A percentile compares a stretch with the other conserved stretches of the same genome.
These are phyloP conservation scores for Polietes domitor DNA, from an alignment of 2,888 invertebrate species.

Conservation along the genomic window DNA sequence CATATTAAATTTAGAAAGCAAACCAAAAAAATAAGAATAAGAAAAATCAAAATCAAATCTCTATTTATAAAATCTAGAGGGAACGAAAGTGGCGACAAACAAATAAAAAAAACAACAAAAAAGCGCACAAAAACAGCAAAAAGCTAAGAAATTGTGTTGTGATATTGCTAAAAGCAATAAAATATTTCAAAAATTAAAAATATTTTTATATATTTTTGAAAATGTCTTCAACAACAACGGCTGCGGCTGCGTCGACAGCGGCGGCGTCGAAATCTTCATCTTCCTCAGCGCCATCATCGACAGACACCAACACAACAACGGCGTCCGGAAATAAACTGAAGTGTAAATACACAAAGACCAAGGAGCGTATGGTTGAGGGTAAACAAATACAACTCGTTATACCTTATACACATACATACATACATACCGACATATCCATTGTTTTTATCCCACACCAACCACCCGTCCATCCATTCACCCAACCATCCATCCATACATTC, in stretches of 20 bases:
- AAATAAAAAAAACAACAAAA: constrained; percentile 26
- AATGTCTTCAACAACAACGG: constrained; percentile 72
- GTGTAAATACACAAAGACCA: constrained; percentile 77
- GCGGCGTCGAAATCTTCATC: constrained; percentile 65
- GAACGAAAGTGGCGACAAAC: constrained; percentile 38
- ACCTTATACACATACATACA: too few species aligned
- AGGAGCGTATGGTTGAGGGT: constrained; percentile 78
- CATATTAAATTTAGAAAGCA: background rate
- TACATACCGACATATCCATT: too few species aligned
- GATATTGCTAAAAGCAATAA: constrained; percentile 31
- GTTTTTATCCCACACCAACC: too few species aligned
- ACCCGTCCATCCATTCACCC: too few species aligned
- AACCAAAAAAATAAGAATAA: background rate
- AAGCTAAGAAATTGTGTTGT: background rate
- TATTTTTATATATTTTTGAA: constrained; percentile 45
- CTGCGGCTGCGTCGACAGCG: constrained; percentile 68
- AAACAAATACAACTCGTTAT: constrained; percentile 52
- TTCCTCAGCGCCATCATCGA: too few species aligned
- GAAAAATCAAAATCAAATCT: constrained; percentile 9
- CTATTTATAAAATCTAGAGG: constrained; percentile 19
- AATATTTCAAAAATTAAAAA: constrained; percentile 51
- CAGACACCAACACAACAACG: constrained; percentile 57
- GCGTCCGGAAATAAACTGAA: constrained; percentile 75
- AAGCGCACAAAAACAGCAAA: constrained; percentile 45
- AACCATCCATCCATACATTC: background rate